Evolutionary conservation across 2,888 invertebrate genomes (phyloP), one percentile per base, ranked within the genome.

Genomic region (Matsumyia berberina): DNA sequence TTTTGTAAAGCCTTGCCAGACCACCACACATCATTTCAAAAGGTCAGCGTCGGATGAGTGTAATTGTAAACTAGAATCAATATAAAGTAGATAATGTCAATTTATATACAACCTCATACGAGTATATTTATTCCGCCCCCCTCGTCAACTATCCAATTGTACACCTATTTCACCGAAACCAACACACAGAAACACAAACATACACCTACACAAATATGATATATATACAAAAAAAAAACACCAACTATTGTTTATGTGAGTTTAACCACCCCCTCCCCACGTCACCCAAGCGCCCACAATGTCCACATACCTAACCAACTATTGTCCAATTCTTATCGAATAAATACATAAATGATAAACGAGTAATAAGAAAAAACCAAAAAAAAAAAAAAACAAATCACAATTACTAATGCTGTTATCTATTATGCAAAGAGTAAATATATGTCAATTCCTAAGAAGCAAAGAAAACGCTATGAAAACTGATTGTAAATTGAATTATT

Each of bases 41-140:
- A 42, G 69, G 15, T 72, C 72, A 62, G 46, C 66, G 31, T 24
- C 66, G 60, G 58, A 79, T 74, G 73, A 86, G 86, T 86, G 87
- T 87, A 86, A 87, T 83, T 82, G 82, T 86, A 87, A 86, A 87
- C 85, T 86, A 73, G 86, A 87, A 86, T 51, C 86, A 74, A 80
- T 87, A 87, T 86, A 74, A 82, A 82, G 72, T 76, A 86, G 77
- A 79, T 66, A 82, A 82, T 77, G 57, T 74, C 70, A 86, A 86
- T 78, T 82, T 82, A 78, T 82, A 81, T 86, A 86, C 78, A 86
- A 82, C 86, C 74, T 86, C 85, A 76, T 70, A 64, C 77, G 77
- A 77, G 72, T 72, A 70, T 81, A 72, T 72, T 66, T 72, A 58
- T 64, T 66, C 64, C 53, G 66, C 49, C 66, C 72, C 51, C 53